phyloP scores from a whole-genome alignment of 2,797 vertebrate species.

The Ataeniobius toweri region DNA sequence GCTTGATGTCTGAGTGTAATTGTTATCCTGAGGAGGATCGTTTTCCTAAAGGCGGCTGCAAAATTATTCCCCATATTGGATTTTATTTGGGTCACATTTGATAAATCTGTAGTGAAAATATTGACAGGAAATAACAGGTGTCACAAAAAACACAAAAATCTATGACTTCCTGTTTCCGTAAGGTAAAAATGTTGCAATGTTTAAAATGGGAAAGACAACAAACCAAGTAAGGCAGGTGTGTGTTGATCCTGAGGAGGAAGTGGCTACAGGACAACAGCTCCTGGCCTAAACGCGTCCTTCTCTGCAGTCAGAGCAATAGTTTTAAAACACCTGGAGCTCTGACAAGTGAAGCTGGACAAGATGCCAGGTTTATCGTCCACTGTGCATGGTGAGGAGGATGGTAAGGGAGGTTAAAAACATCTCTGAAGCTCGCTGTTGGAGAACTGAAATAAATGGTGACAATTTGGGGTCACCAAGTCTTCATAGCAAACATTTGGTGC shows the following conservation, averaged over 20 bases:
- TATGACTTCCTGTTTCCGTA: not conserved
- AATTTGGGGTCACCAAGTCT: not conserved
- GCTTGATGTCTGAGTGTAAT: too few relatives aligned
- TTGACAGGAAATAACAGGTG: not conserved
- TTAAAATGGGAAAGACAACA: not conserved
- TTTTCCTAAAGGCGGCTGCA: too few relatives aligned
- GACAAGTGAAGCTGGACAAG: too few relatives aligned
- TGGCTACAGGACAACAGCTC: not conserved
- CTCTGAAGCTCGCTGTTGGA: not conserved
- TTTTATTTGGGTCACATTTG: not conserved
- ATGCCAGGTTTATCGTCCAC: too few relatives aligned
- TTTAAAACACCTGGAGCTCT: too few relatives aligned
- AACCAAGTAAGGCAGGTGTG: not conserved
- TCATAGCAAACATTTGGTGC: not conserved
- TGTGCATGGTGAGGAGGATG: too few relatives aligned
- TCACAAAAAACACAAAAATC: not conserved
- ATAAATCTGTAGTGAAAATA: not conserved
- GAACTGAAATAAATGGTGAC: too few relatives aligned
- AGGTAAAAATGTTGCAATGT: not conserved
- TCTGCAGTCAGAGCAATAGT: not conserved
- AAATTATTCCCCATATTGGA: not conserved
- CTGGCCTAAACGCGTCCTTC: not conserved
- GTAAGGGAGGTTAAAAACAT: not conserved
- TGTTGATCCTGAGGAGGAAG: not conserved
- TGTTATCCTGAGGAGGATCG: too few relatives aligned